Conservation (phyloP, 2,888 invertebrate species). For the Zygogramma bicolorata region DNA sequence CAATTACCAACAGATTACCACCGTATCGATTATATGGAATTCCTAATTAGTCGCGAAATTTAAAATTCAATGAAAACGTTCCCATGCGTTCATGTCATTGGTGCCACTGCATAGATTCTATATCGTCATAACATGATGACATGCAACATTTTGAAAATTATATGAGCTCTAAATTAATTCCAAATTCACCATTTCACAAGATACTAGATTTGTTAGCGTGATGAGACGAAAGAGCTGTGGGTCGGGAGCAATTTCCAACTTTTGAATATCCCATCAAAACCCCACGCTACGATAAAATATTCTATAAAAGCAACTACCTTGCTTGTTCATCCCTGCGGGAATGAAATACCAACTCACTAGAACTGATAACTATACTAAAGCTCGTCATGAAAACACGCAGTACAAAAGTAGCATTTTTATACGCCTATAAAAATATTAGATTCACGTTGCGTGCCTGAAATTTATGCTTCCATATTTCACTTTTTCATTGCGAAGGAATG, state of each 20-base stretch:
- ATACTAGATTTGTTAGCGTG: background rate
- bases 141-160: too few relatives aligned
- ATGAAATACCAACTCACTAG: background rate
- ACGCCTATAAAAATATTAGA: constrained; percentile 2
- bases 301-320: background rate
- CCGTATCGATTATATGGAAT: too few relatives aligned
- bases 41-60: too few relatives aligned
- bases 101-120: background rate
- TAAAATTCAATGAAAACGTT: too few relatives aligned
- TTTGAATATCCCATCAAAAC: background rate
- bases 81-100: too few relatives aligned
- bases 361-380: constrained; percentile 2
- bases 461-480: constrained; percentile 7
- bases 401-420: constrained; percentile 3
- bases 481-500: constrained; percentile 3
- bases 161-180: too few relatives aligned
- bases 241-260: background rate
- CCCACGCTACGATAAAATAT: background rate
- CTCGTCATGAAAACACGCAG: constrained; percentile 1
- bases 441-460: constrained; percentile 10
- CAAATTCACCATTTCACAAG: too few relatives aligned
- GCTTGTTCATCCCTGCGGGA: background rate
- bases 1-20: too few relatives aligned
- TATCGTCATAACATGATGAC: background rate
- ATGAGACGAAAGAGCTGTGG: background rate